These are phyloP conservation scores for Catostomus latipinnis DNA, from an alignment of 2,797 vertebrate species.

Conservation along the genomic window DNA sequence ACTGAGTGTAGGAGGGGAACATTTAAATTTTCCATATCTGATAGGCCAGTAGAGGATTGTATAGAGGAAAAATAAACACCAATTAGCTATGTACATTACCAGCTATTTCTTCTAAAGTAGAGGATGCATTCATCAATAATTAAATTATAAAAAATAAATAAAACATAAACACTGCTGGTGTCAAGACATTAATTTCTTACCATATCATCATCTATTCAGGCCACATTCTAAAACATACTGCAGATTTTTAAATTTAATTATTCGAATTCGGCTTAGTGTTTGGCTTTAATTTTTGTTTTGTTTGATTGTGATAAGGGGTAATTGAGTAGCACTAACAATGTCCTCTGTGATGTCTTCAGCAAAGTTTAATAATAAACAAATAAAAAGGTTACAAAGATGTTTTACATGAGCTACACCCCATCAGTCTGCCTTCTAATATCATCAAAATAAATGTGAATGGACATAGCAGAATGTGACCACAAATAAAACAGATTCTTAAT, in stretches of 20 bases:
- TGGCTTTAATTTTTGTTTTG: neutral
- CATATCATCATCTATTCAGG: conserved; percentile 33
- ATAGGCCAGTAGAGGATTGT: too few species aligned
- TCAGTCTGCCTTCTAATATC: neutral
- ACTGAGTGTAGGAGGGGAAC: conserved; percentile 18
- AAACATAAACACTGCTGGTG: neutral
- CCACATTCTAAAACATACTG: conserved; percentile 29
- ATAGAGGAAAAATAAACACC: conserved; percentile 18
- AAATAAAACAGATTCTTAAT: conserved; percentile 3
- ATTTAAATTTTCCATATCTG: neutral
- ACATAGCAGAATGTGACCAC: neutral
- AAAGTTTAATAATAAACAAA: conserved; percentile 5
- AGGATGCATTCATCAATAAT: conserved; percentile 9
- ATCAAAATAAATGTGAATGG: neutral
- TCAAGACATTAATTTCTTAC: conserved; percentile 30
- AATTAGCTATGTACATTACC: neutral
- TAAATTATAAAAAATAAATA: neutral
- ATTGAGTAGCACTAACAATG: conserved; percentile 19
- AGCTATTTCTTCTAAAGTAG: conserved; percentile 13
- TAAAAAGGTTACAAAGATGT: conserved; percentile 4
- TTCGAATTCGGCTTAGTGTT: conserved; percentile 12
- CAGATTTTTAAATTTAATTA: conserved; percentile 5
- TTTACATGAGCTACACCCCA: neutral
- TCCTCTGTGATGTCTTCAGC: conserved; percentile 26
- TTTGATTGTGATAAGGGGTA: neutral